phyloP scores from a whole-genome alignment of 1,140 invertebrate genomes.

The Riptortus pedestris region DNA sequence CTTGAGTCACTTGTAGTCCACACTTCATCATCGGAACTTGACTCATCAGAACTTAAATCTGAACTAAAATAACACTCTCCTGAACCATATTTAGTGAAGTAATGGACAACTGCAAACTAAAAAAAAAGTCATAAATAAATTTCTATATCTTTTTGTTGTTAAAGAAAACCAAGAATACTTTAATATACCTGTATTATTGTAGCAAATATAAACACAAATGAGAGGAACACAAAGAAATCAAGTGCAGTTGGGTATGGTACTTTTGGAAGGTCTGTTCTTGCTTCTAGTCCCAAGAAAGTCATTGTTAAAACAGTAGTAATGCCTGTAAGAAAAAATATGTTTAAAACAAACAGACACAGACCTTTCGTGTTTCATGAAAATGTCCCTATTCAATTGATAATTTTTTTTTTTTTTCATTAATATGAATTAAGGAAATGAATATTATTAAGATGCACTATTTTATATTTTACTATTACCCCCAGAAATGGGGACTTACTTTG shows the following conservation, averaged over 20 bases:
- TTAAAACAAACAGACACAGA: no score
- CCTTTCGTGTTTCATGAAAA: neutral
- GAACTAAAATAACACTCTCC: conserved; percentile 70
- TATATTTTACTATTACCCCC: no score
- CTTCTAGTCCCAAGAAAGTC: conserved; percentile 78
- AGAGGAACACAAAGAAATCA: conserved; percentile 78
- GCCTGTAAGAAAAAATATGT: conserved; percentile 41
- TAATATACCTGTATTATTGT: conserved; percentile 60
- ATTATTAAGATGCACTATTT: no score
- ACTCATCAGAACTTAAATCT: conserved; percentile 49
- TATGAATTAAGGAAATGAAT: no score
- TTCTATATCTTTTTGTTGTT: neutral
- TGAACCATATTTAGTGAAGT: conserved; percentile 80
- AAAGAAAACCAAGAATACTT: neutral
- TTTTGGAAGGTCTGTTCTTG: conserved; percentile 72
- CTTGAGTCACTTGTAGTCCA: conserved; percentile 28
- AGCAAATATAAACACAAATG: conserved; percentile 77
- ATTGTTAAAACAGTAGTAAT: conserved; percentile 80
- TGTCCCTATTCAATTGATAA: no score
- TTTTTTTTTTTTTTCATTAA: no score
- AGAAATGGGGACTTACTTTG: no score
- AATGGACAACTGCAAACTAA: conserved; percentile 76
- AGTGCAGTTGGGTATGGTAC: conserved; percentile 78
- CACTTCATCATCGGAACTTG: conserved; percentile 47
- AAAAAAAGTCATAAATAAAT: no score